Conservation (phyloP, 2,113 vertebrate genomes). For the Galbula dea region DNA sequence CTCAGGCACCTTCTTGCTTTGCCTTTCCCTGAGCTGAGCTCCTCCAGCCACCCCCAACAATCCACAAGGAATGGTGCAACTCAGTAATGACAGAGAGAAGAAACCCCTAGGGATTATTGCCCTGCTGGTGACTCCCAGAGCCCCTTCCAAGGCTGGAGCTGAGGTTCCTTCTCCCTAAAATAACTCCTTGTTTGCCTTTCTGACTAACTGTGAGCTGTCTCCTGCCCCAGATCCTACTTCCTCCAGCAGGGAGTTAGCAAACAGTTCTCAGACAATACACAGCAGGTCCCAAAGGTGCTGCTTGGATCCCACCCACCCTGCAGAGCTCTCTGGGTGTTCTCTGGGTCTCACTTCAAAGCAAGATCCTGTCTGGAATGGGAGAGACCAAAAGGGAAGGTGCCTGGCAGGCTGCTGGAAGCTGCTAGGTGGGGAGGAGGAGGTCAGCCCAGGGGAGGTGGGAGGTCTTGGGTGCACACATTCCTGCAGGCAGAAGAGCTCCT, state of each 20-base stretch:
- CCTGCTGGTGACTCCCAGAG: not conserved
- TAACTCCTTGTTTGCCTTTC: not conserved
- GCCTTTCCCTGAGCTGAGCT: not conserved
- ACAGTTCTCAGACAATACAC: slow-evolving; percentile 20
- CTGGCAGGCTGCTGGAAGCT: not conserved
- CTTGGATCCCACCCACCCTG: not conserved
- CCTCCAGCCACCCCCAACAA: not conserved
- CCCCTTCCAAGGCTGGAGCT: not conserved
- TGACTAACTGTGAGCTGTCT: not conserved
- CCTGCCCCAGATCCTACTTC: not conserved
- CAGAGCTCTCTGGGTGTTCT: not conserved
- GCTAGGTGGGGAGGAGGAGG: not conserved
- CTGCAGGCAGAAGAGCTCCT: not conserved
- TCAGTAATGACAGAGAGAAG: accelerated
- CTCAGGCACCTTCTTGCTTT: not conserved
- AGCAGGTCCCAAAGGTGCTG: not conserved
- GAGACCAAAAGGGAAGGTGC: not conserved
- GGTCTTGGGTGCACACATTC: not conserved
- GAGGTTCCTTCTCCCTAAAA: not conserved
- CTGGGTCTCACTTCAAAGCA: not conserved
- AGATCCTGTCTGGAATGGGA: not conserved
- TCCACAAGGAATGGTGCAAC: not conserved
- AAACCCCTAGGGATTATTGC: not conserved
- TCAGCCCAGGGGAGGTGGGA: not conserved
- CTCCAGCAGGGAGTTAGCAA: not conserved